These are phyloP conservation scores for Laticauda colubrina DNA, from an alignment of 2,113 vertebrate species.

Conservation along the genomic window DNA sequence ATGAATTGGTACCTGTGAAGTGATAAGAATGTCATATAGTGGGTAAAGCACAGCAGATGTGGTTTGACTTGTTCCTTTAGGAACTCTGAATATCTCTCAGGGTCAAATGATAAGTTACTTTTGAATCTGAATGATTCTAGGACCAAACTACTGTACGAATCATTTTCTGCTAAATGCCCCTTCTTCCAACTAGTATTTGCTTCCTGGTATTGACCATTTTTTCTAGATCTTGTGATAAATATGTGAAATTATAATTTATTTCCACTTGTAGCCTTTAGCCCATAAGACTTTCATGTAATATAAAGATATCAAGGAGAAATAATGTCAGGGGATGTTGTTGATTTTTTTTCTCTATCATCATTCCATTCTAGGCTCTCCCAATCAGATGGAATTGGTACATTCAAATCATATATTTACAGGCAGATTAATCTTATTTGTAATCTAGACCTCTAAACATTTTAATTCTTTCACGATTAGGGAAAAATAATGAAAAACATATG, in stretches of 20 bases:
- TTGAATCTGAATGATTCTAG: neutral
- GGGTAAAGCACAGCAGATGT: neutral
- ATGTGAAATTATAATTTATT: neutral
- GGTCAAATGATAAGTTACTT: neutral
- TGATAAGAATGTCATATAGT: neutral
- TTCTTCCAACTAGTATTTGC: neutral
- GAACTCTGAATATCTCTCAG: neutral
- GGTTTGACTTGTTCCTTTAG: neutral
- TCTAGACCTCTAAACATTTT: neutral
- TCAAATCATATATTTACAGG: neutral
- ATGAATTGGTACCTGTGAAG: neutral
- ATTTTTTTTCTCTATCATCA: neutral
- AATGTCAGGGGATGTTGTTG: too few relatives aligned
- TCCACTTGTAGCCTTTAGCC: neutral
- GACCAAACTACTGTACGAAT: neutral
- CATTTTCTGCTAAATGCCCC: neutral
- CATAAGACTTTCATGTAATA: neutral
- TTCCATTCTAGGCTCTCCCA: neutral
- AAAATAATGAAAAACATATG: neutral
- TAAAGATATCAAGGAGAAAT: neutral
- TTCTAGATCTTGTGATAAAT: neutral
- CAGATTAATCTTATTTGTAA: neutral
- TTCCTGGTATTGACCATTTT: neutral
- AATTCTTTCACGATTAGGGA: neutral
- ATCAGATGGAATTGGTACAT: neutral